Evolutionary conservation across 1,140 invertebrate genomes (phyloP), one percentile per base, ranked within the genome.

Genomic region (Lamellibrachia luymesi): DNA sequence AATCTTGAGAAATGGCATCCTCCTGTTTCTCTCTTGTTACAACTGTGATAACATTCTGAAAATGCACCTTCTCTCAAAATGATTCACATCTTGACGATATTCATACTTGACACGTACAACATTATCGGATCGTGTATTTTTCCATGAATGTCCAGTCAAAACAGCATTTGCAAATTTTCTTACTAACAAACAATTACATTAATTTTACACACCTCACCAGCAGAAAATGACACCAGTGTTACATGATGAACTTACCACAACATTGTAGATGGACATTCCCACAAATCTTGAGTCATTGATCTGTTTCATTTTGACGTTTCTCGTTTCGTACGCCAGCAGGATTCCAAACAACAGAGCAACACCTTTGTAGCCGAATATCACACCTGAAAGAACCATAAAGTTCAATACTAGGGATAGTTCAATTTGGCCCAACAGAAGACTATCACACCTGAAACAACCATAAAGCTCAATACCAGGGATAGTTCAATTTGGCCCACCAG

Each of bases 181-280:
- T 22, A 17, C 13, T 17, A 80, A 22, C 25, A 22, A 22, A 80
- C 64, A 80, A 80, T 80, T 10, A 80, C 64, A 80, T 80, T 80
- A 10, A 22, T 22, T 6, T 80, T 22, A 80, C 64, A 22, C 25
- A 22, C 13, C 17, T 80, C 13, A 80, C 64, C 64, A 80, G 25
- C 8, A 80, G 13, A 80, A 17, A 80, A 1, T 17, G 13, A 22
- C 25, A 22, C 13, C 17, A 80, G 64, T 17, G 25, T 80, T 22
- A 80, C 64, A 80, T 2, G 4, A 22, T 22, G 7, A 80, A 95
- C 96, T 95, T 94, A 97, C 98, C 93, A 99, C 99, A 91, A 99
- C 99, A 96, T 99, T 99, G 97, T 99, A 99, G 95, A 99, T 99
- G 94, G 98, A 98, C 98, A 99, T 99, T 94, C 99, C 99, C 17